Percentiles rank a stretch among this genome's conserved stretches.
Conservation (phyloP, 2,113 vertebrate genomes). For the Ptychochromis oligacanthus region DNA sequence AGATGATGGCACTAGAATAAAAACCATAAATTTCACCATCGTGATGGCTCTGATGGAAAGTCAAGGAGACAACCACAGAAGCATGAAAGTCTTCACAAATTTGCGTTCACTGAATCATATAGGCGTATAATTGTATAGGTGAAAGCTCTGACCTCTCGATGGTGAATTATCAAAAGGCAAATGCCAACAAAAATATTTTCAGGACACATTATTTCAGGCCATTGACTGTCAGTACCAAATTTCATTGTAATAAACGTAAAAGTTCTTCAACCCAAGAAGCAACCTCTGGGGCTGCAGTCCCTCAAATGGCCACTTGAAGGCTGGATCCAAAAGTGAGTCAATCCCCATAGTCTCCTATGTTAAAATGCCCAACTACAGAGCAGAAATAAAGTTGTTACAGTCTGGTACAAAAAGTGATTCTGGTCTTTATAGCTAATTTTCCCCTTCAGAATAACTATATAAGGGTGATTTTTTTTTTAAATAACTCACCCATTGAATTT, state of each 20-base stretch:
- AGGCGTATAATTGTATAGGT: too few species aligned
- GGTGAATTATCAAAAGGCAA: too few species aligned
- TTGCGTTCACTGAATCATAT: too few species aligned
- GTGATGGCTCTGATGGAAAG: too few species aligned
- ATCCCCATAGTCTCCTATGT: background rate
- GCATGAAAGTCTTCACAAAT: too few species aligned
- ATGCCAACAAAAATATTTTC: background rate
- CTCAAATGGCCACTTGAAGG: background rate
- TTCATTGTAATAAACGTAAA: background rate
- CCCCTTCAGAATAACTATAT: background rate
- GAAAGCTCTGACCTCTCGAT: too few species aligned
- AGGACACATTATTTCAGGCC: too few species aligned
- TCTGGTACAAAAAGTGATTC: background rate
- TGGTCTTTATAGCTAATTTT: background rate
- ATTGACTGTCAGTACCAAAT: too few species aligned
- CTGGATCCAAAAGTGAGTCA: background rate
- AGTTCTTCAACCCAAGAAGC: background rate
- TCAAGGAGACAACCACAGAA: too few species aligned
- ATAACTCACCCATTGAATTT: background rate
- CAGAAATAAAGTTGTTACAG: background rate
- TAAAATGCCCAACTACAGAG: background rate
- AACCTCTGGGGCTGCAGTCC: background rate
- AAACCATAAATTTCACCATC: too few species aligned
- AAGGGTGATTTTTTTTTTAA: background rate
- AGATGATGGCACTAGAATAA: too few species aligned